phyloP scores from a whole-genome alignment of 2,113 vertebrate genomes.

The Seriola aureovittata region DNA sequence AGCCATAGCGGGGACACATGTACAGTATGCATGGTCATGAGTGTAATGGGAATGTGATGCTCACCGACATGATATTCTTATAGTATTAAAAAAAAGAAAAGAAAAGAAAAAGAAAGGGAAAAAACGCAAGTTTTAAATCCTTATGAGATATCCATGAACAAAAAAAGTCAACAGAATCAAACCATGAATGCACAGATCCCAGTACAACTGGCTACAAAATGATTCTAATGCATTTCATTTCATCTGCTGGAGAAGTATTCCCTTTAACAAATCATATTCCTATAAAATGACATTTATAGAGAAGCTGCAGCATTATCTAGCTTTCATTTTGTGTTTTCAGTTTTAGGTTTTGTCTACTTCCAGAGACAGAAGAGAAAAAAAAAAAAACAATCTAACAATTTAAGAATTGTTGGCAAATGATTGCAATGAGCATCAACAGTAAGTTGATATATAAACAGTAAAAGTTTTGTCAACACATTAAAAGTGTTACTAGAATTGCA shows the following conservation, averaged over 20 bases:
- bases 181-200: constrained; percentile 7
- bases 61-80: background rate
- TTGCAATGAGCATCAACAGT: constrained; percentile 14
- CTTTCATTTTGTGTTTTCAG: background rate
- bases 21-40: constrained; percentile 32
- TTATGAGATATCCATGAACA: constrained; percentile 10
- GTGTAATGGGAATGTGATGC: constrained; percentile 26
- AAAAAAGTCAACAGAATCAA: constrained; percentile 5
- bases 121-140: background rate
- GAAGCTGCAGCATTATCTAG: background rate
- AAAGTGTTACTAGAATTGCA: constrained; percentile 26
- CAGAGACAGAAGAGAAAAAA: background rate
- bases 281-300: constrained; percentile 8
- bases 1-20: constrained; percentile 46
- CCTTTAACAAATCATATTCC: constrained; percentile 29
- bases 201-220: constrained; percentile 3
- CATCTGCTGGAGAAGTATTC: constrained; percentile 25
- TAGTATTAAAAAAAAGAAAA: background rate
- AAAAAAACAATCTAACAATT: background rate
- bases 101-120: background rate
- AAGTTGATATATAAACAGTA: background rate
- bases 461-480: background rate
- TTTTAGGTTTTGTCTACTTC: background rate
- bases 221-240: background rate
- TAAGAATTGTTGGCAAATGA: constrained; percentile 6